Evolutionary conservation across 2,888 invertebrate species (phyloP).

Genomic region (Rugalucina vietnamica): DNA sequence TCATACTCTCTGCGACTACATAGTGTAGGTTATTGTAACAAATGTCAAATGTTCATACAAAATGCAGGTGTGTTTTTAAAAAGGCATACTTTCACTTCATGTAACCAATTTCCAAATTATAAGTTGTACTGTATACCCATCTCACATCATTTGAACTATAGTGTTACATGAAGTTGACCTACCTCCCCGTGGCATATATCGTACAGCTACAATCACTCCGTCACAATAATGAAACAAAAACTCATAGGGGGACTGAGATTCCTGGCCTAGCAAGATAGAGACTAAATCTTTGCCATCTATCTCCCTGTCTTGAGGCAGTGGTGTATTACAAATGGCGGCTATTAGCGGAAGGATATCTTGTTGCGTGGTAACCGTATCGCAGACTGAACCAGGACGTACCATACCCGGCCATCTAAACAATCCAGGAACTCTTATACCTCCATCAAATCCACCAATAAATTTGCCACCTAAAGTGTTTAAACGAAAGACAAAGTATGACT

Average conservation of each 20-base stretch:
- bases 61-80: too few species aligned
- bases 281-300: conserved; percentile 81
- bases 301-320: conserved; percentile 62
- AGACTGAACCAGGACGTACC: conserved; percentile 37
- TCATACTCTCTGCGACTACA: too few species aligned
- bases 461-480: conserved; percentile 81
- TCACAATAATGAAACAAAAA: conserved; percentile 83
- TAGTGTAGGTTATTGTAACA: too few species aligned
- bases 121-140: too few species aligned
- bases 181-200: conserved; percentile 67
- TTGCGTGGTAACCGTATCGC: conserved; percentile 65
- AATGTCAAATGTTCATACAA: too few species aligned
- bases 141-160: too few species aligned
- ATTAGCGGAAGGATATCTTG: conserved; percentile 83
- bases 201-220: conserved; percentile 68
- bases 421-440: conserved; percentile 82
- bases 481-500: neutral
- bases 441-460: conserved; percentile 79
- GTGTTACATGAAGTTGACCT: too few species aligned
- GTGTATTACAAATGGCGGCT: conserved; percentile 63
- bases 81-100: too few species aligned
- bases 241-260: conserved; percentile 68
- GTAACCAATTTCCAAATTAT: too few species aligned
- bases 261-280: conserved; percentile 69
- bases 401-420: conserved; percentile 75